phyloP scores from a whole-genome alignment of 2,888 invertebrate genomes.

The Cerastis rubricosa region DNA sequence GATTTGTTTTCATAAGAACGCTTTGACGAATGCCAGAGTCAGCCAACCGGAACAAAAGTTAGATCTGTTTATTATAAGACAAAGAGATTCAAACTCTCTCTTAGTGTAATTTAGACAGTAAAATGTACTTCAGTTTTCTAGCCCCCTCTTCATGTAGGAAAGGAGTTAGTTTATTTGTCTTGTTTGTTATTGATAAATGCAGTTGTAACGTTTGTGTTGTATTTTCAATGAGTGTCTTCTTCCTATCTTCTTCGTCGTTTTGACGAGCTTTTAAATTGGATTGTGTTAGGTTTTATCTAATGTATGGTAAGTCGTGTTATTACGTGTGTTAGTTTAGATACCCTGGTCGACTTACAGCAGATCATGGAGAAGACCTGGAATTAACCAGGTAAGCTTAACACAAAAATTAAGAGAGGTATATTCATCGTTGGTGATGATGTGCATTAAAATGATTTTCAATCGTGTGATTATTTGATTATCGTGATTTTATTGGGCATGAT shows the following conservation, averaged over 20 bases:
- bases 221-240: constrained; percentile 29
- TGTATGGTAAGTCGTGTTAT: not conserved
- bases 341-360: not conserved
- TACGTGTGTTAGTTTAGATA: not conserved
- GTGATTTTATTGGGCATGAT: not conserved
- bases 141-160: constrained; percentile 39
- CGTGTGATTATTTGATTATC: not conserved
- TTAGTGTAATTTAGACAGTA: constrained; percentile 68
- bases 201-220: constrained; percentile 54
- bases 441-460: not conserved
- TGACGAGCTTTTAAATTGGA: constrained; percentile 19
- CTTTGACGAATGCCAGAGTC: constrained; percentile 76
- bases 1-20: constrained; percentile 74
- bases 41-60: constrained; percentile 72
- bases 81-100: constrained; percentile 68
- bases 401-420: not conserved
- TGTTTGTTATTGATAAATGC: constrained; percentile 51
- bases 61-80: constrained; percentile 72
- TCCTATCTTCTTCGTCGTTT: constrained; percentile 24
- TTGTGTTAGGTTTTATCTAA: constrained; percentile 13
- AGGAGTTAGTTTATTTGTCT: constrained; percentile 40
- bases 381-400: not conserved
- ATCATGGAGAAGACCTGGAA: not conserved
- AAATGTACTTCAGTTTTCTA: constrained; percentile 55
- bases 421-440: not conserved